Evolutionary conservation across 2,113 vertebrate genomes (phyloP).

Genomic region (Chaenogobius annularis): DNA sequence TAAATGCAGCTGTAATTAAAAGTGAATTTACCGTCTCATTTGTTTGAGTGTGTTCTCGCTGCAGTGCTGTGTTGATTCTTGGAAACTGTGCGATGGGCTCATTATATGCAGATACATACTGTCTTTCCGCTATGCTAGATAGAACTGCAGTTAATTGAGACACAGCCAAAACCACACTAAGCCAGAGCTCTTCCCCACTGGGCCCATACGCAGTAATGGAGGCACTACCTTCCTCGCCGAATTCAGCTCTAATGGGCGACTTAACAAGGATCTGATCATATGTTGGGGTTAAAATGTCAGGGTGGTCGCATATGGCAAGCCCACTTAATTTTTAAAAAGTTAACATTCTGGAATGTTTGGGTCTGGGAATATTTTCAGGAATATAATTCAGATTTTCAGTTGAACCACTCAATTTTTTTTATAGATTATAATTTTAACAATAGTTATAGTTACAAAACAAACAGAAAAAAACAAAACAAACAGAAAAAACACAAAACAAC

Average conservation of each 20-base stretch:
- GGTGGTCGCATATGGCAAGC: background rate
- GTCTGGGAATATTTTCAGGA: background rate
- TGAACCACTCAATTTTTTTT: too few species aligned
- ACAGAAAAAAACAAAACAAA: too few species aligned
- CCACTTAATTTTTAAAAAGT: background rate
- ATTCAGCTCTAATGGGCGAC: background rate
- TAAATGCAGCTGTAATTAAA: slow-evolving; percentile 12
- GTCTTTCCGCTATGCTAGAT: slow-evolving; percentile 24
- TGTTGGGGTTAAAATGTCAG: background rate
- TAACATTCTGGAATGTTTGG: background rate
- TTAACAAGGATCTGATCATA: slow-evolving; percentile 6
- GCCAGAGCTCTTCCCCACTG: slow-evolving; percentile 32
- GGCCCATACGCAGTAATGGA: slow-evolving; percentile 35
- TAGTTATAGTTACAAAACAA: too few species aligned
- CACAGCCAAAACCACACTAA: slow-evolving; percentile 24
- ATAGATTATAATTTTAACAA: background rate
- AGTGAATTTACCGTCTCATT: background rate
- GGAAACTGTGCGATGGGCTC: slow-evolving; percentile 18
- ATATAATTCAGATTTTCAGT: background rate
- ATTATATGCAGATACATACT: slow-evolving; percentile 41
- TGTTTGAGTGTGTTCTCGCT: slow-evolving; percentile 1
- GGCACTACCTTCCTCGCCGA: slow-evolving; percentile 6
- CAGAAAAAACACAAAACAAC: too few species aligned
- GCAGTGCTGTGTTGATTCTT: slow-evolving; percentile 19
- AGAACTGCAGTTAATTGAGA: slow-evolving; percentile 51